A percentile compares a stretch with the other conserved stretches of the same genome.
Conservation (phyloP, 2,113 vertebrate species). For the Seriola aureovittata region DNA sequence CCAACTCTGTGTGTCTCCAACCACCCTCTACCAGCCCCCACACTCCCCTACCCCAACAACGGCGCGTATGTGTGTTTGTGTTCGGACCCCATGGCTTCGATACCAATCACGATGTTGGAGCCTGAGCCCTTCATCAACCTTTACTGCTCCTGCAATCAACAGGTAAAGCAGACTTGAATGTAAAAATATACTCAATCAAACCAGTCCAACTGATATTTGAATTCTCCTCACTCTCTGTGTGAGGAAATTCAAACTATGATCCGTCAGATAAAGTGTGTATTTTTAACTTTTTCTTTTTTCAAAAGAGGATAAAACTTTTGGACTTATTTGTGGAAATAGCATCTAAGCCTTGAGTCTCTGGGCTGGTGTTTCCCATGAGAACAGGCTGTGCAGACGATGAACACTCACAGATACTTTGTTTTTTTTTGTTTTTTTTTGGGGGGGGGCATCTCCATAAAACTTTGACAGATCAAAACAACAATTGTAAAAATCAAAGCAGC, state of each 20-base stretch:
- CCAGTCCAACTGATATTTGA: not conserved
- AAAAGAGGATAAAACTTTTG: not conserved
- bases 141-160: conserved; percentile 61
- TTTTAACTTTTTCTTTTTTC: no score
- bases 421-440: no score
- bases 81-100: conserved; percentile 4
- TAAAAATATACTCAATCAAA: conserved; percentile 22
- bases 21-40: not conserved
- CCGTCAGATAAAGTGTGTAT: not conserved
- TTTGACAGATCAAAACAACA: not conserved
- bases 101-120: conserved; percentile 51
- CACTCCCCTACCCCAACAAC: not conserved
- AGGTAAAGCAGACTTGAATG: conserved; percentile 3
- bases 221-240: not conserved
- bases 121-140: conserved; percentile 34
- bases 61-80: conserved; percentile 27
- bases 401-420: not conserved
- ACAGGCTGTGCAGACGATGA: not conserved
- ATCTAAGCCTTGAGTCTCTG: not conserved
- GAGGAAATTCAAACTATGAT: not conserved
- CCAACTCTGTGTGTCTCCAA: not conserved
- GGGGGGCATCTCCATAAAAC: not conserved
- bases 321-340: not conserved
- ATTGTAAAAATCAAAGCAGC: no score
- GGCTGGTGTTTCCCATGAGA: not conserved